Conservation (phyloP, 2,113 vertebrate species). For the Plectropomus leopardus region DNA sequence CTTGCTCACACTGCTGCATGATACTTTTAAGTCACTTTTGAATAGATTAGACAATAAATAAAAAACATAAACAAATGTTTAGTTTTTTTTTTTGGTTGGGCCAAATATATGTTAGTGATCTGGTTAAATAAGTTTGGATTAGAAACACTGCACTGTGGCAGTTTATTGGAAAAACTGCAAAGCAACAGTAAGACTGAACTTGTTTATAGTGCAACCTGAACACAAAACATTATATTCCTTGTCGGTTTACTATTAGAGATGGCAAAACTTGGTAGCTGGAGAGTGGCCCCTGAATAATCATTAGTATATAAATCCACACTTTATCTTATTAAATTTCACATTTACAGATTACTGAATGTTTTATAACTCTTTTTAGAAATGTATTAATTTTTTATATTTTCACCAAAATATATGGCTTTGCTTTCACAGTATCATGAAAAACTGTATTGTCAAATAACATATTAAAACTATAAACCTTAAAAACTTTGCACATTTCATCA, state of each 20-base stretch:
- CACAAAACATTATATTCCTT: neutral
- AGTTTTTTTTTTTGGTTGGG: neutral
- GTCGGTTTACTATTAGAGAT: neutral
- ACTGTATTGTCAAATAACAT: neutral
- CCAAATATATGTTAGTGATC: neutral
- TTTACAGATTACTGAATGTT: neutral
- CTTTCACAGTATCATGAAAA: neutral
- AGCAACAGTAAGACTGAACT: neutral
- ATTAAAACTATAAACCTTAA: neutral
- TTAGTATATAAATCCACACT: neutral
- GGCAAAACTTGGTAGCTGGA: neutral
- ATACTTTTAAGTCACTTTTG: constrained; percentile 2
- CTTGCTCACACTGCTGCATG: no score
- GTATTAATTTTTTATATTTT: no score
- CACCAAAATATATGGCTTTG: neutral
- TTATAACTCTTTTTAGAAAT: no score
- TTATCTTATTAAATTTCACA: neutral
- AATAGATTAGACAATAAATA: neutral
- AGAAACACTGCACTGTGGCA: neutral
- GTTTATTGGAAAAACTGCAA: neutral
- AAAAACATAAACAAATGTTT: no score
- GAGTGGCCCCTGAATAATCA: neutral
- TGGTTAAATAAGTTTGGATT: neutral
- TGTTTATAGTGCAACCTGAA: neutral
- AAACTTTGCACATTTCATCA: neutral